phyloP scores from a whole-genome alignment of 2,797 vertebrate species.

The Notamacropus eugenii region DNA sequence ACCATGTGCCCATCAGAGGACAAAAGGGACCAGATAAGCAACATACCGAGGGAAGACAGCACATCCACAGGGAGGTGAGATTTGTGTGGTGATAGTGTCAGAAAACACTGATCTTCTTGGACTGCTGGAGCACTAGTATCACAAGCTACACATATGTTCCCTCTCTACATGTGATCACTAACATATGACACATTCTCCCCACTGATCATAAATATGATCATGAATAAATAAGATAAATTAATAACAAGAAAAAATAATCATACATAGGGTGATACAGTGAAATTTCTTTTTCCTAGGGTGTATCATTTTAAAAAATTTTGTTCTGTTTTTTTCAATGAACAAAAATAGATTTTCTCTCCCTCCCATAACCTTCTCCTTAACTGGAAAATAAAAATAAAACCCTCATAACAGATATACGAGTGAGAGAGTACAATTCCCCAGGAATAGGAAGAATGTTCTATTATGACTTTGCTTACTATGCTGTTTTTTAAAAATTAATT shows the following conservation, averaged over 20 bases:
- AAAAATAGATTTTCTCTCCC: not conserved
- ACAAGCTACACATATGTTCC: not conserved
- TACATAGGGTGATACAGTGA: not conserved
- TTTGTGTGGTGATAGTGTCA: not conserved
- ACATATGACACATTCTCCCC: not conserved
- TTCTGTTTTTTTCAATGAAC: not conserved
- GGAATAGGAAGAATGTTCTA: not conserved
- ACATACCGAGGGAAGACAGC: not conserved
- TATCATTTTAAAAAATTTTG: not conserved
- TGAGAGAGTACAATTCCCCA: not conserved
- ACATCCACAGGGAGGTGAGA: not conserved
- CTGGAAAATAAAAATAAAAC: not conserved
- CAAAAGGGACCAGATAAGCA: not conserved
- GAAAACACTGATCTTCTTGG: not conserved
- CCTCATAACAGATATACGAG: not conserved
- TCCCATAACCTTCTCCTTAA: not conserved
- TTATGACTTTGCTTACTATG: not conserved
- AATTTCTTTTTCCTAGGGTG: not conserved
- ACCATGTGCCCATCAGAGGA: not conserved
- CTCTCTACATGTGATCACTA: not conserved
- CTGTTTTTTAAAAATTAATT: not conserved
- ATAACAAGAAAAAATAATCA: not conserved
- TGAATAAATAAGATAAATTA: too few relatives aligned
- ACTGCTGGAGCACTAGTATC: not conserved
- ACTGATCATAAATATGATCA: not conserved